Conservation (phyloP, 2,888 invertebrate species). For the Cenopis cana region DNA sequence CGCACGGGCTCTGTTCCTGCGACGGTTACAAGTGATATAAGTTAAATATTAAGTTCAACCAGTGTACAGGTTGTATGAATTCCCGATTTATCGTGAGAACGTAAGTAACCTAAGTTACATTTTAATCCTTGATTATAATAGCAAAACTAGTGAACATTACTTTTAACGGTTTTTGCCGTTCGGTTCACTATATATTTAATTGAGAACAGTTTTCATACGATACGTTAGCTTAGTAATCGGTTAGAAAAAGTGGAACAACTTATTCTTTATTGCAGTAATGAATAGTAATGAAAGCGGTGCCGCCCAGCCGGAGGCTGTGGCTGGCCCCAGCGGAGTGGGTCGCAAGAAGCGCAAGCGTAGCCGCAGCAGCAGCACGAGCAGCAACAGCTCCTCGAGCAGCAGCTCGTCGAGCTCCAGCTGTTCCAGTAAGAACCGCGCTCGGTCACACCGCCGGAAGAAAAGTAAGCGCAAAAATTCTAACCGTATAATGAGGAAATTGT, state of each 20-base stretch:
- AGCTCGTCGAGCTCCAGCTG: neutral
- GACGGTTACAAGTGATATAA: neutral
- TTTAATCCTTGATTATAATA: too few relatives aligned
- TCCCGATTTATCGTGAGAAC: too few relatives aligned
- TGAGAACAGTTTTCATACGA: slow-evolving; percentile 6
- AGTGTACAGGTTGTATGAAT: neutral
- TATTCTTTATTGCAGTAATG: neutral
- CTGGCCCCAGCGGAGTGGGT: slow-evolving; percentile 10
- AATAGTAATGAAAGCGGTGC: neutral
- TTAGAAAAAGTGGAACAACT: too few relatives aligned
- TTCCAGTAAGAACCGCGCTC: neutral
- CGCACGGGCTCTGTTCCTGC: slow-evolving; percentile 25
- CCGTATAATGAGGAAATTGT: slow-evolving; percentile 7
- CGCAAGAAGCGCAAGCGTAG: slow-evolving; percentile 7
- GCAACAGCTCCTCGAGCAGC: slow-evolving; percentile 24
- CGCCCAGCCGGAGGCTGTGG: slow-evolving; percentile 2
- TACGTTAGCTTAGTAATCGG: neutral
- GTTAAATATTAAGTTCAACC: neutral
- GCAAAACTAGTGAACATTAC: neutral
- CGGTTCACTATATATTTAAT: neutral
- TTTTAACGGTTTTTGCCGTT: slow-evolving; percentile 27
- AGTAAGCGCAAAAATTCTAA: slow-evolving; percentile 5
- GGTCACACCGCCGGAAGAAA: slow-evolving; percentile 7
- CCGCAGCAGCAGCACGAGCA: slow-evolving; percentile 11
- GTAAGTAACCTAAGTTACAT: too few relatives aligned